Percentiles rank a stretch among this genome's conserved stretches.
Evolutionary conservation across 1,140 invertebrate genomes (phyloP).

Genomic region (Tetramorium alpestre): DNA sequence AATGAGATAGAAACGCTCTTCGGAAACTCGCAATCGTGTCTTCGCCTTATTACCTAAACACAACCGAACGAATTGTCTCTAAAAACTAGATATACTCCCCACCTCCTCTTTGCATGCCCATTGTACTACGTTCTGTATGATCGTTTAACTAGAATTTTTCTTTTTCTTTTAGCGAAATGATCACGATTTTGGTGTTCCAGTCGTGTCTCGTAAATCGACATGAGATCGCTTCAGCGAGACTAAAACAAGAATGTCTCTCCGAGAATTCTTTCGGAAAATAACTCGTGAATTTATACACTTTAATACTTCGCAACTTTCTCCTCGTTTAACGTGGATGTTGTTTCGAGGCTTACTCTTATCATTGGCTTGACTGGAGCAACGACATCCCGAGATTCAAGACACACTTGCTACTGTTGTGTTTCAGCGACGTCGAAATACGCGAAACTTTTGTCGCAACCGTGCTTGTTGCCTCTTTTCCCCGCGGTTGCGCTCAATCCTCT

Average conservation of each 20-base stretch:
- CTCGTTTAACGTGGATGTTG: not conserved
- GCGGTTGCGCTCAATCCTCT: not conserved
- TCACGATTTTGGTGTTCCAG: not conserved
- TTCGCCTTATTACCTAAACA: constrained; percentile 48
- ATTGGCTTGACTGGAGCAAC: not conserved
- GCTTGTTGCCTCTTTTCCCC: not conserved
- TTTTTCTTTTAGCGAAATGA: constrained; percentile 18
- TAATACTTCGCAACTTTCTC: not conserved
- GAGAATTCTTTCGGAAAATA: not conserved
- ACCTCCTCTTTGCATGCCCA: constrained; percentile 7
- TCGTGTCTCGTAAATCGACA: not conserved
- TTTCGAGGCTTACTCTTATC: not conserved
- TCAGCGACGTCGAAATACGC: not conserved
- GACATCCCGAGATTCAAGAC: not conserved
- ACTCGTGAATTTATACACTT: not conserved
- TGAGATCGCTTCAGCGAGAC: not conserved
- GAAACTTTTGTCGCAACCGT: not conserved
- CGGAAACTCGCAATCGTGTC: constrained; percentile 47
- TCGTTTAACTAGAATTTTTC: constrained; percentile 36
- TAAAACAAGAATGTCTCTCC: not conserved
- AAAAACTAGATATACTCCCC: constrained; percentile 35
- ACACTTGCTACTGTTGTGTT: not conserved
- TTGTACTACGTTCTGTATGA: constrained; percentile 59
- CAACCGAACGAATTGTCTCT: constrained; percentile 60
- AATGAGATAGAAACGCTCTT: not conserved